Evolutionary conservation across 2,113 vertebrate genomes (phyloP).

Genomic region (Phaethornis superciliosus): DNA sequence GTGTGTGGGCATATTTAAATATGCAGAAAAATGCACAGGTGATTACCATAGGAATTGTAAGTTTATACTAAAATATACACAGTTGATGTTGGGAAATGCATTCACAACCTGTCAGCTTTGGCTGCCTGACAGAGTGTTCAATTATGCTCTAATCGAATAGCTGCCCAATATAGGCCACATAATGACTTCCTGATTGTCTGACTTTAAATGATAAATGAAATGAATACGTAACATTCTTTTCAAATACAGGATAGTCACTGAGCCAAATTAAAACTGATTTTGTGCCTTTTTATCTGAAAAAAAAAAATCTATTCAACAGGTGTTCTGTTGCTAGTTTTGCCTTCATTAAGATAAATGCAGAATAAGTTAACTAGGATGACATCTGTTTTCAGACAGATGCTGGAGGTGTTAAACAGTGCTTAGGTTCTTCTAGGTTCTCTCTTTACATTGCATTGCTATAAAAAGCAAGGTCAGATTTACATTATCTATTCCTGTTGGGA

Average conservation of each 20-base stretch:
- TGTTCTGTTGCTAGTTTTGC: constrained; percentile 68
- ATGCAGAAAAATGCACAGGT: neutral
- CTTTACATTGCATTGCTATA: constrained; percentile 53
- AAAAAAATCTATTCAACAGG: constrained; percentile 65
- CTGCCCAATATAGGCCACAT: constrained; percentile 93
- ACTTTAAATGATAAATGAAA: constrained; percentile 99
- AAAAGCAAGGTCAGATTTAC: constrained; percentile 65
- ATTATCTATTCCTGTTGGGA: constrained; percentile 48
- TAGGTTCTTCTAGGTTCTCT: constrained; percentile 61
- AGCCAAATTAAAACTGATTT: constrained; percentile 78
- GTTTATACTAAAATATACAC: neutral
- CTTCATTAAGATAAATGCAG: constrained; percentile 72
- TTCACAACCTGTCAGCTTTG: constrained; percentile 80
- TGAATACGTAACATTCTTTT: constrained; percentile 90
- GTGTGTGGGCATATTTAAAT: neutral
- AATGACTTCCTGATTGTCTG: constrained; percentile 99
- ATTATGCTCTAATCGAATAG: constrained; percentile 96
- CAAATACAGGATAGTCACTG: constrained; percentile 75
- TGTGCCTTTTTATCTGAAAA: constrained; percentile 71
- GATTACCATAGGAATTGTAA: neutral
- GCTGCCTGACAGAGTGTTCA: constrained; percentile 87
- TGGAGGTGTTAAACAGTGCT: constrained; percentile 73
- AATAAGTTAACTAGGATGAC: constrained; percentile 65
- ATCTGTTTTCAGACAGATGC: constrained; percentile 65
- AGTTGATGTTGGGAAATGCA: neutral